Base-by-base conservation (phyloP, 35 echinoderm and acorn worm species). In the Heliocidaris erythrogramma region DNA sequence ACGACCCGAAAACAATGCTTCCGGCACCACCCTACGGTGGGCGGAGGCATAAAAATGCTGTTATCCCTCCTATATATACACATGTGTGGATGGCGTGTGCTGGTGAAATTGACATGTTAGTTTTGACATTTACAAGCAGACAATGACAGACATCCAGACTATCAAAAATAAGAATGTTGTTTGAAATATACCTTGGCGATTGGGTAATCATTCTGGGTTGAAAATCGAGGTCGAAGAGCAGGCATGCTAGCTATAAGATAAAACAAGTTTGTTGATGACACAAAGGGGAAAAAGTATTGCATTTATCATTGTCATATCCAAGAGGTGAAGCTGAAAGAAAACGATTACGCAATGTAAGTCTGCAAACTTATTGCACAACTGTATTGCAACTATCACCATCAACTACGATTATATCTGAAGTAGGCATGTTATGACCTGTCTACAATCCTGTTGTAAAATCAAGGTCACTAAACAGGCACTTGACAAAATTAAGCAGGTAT, bases 101-200 rank as follows among this genome's bases (percentile, higher is more conserved):
- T 42, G 35, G 52, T 56, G 14, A 56, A 56, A 56, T 56, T 56
- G 52, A 56, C 52, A 56, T 13, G 85, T 21, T 86, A 32, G 85
- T 86, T 86, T 86, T 12, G 85, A 32, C 35, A 9, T 86, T 9
- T 29, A 86, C 27, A 86, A 86, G 9, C 52, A 56, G 2, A 12
- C 52, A 56, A 86, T 29, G 21, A 86, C 85, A 86, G 9, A 21
- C 85, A 86, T 86, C 2, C 11, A 56, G 14, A 10, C 9, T 14
- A 56, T 56, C 29, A 13, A 30, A 86, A 86, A 86, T 32, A 9
- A 86, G 12, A 86, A 4, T 1, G 48, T 94, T 31, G 11, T 49
- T 10, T 85, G 52, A 61, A 49, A 59, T 35, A 30, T 95, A 98
- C 97, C 95, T 98, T 98, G 52, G 97, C 96, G 27, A 94, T 32